Evolutionary conservation across 2,888 invertebrate species (phyloP), one percentile per base, ranked within the genome.

Genomic region (Caenorhabditis sinica): DNA sequence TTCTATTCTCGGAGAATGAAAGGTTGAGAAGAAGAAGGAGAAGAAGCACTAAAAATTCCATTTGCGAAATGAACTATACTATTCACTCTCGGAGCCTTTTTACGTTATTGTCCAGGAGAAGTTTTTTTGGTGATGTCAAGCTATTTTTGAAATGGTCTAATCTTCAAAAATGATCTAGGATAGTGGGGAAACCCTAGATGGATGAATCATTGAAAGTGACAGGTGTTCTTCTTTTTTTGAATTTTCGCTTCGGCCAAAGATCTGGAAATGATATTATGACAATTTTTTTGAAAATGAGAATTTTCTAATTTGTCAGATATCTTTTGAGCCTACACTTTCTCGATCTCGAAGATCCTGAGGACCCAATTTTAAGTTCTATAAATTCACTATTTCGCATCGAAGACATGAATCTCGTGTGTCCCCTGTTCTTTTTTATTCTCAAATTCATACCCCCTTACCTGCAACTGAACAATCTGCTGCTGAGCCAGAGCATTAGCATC

Each of bases 381-480:
- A n/a, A n/a, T n/a, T n/a, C n/a, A n/a, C n/a, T n/a, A n/a, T n/a
- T n/a, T n/a, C n/a, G n/a, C n/a, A n/a, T n/a, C n/a, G n/a, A n/a
- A n/a, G n/a, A n/a, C n/a, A n/a, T n/a, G n/a, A n/a, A n/a, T n/a
- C n/a, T n/a, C n/a, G n/a, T n/a, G n/a, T n/a, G n/a, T n/a, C n/a
- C n/a, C n/a, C n/a, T n/a, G n/a, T n/a, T n/a, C n/a, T n/a, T n/a
- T n/a, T n/a, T 53, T 2, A 25, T 53, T 53, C n/a, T 3, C 58
- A 30, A 30, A 66, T 56, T 49, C 53, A 45, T 11, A n/a, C 17
- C 17, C 36, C 28, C 8, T 28, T 61, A 88, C 91, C 87, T 92
- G 91, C 11, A 92, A 83, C 53, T 91, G 90, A 49, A 89, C 87
- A 74, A 92, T 91, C 72, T 92, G 92, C 66, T 92, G 92, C 72